These are phyloP conservation scores for Pseudococcus viburni DNA, from an alignment of 2,888 invertebrate species.

Conservation along the genomic window DNA sequence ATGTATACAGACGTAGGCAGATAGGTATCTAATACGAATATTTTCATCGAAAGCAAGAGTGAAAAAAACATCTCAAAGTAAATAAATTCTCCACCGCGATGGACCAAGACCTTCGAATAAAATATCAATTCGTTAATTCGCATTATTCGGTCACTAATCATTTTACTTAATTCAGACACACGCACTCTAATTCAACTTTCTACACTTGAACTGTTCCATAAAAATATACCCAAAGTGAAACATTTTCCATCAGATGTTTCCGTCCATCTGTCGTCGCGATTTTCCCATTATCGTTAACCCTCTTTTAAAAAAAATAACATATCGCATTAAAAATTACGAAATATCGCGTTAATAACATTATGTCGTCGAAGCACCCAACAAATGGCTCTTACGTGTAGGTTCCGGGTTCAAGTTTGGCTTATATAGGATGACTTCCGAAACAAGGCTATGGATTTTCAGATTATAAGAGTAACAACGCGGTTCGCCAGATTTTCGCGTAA, in stretches of 20 bases:
- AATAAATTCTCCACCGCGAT: too few species aligned
- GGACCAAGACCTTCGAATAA: too few species aligned
- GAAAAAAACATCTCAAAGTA: too few species aligned
- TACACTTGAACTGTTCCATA: too few species aligned
- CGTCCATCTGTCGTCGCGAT: neutral
- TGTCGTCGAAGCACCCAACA: neutral
- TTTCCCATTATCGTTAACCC: neutral
- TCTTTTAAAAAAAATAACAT: neutral
- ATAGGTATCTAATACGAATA: too few species aligned
- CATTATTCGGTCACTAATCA: too few species aligned
- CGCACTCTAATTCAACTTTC: too few species aligned
- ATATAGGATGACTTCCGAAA: neutral
- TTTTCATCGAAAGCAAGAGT: too few species aligned
- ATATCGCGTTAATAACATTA: conserved; percentile 4
- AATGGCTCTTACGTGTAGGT: conserved; percentile 12
- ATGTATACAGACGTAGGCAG: neutral
- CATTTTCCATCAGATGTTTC: too few species aligned
- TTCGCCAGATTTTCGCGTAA: neutral
- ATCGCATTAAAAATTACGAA: neutral
- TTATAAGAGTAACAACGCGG: neutral
- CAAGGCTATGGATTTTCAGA: neutral
- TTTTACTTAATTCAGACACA: too few species aligned
- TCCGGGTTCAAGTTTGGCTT: neutral
- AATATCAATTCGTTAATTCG: too few species aligned
- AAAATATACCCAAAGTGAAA: too few species aligned